Evolutionary conservation across 2,113 vertebrate species (phyloP), one percentile per base, ranked within the genome.

Genomic region (Poicephalus meyeri): DNA sequence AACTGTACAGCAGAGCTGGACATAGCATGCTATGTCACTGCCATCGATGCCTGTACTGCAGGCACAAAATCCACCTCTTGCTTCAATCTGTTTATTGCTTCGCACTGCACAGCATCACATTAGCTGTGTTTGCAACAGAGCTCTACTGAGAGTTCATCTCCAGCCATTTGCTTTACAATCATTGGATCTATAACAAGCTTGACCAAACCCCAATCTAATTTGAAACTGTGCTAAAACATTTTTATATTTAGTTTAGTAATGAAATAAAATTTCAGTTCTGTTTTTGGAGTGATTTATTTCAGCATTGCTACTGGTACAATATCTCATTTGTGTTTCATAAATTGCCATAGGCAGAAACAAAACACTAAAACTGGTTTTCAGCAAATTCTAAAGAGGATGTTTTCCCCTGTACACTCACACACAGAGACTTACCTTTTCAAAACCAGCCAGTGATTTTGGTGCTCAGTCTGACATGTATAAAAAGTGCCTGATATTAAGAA

Each of bases 201-300:
- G 96, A 96, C 96, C 96, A 96, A 97, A 81, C 89, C 94, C 86
- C 86, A 95, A 97, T 95, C 95, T 95, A 95, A 96, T 97, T 95
- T 95, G 94, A 94, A 97, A 93, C 77, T 81, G 92, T 91, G 91
- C 83, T 95, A 89, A 93, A 97, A 86, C 78, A 93, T 89, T 97
- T 93, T 92, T 78, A 84, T 95, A 95, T 97, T 97, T 96, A 96
- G 95, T 97, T 95, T 96, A 95, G 93, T 95, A 95, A 96, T 91
- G 95, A 96, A 97, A 96, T 95, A 96, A 96, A 96, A 95, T 86
- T 95, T 92, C 91, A 84, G 83, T 78, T 89, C 95, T 96, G 91
- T 93, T 96, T 93, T 96, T 89, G 86, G 80, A 87, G 83, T 93
- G 93, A 96, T 97, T 97, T 97, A 96, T 95, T 93, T 95, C 92